These are phyloP conservation scores for Atlantisia rogersi DNA, from an alignment of 2,113 vertebrate genomes.

Conservation along the genomic window DNA sequence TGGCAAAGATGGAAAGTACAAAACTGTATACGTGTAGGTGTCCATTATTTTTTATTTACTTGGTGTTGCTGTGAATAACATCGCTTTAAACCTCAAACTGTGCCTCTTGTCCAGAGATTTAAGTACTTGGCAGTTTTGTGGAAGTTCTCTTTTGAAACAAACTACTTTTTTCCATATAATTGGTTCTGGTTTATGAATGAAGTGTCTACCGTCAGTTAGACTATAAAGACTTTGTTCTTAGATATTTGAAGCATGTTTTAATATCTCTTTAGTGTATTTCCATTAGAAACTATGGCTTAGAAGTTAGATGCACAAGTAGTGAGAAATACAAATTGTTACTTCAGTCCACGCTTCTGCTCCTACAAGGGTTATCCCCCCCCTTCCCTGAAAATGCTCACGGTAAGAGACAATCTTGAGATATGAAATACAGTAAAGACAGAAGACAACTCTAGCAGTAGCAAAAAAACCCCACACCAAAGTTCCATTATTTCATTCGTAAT, in stretches of 20 bases:
- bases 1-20: constrained; percentile 92
- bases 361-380: not conserved
- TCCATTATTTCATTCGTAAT: not conserved
- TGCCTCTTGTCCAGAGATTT: not conserved
- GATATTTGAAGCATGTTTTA: not conserved
- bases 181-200: not conserved
- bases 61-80: not conserved
- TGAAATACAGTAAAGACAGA: not conserved
- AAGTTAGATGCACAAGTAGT: not conserved
- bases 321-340: not conserved
- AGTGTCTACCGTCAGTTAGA: not conserved
- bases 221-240: not conserved
- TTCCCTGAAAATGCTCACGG: not conserved
- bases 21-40: constrained; percentile 84
- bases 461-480: not conserved
- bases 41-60: not conserved
- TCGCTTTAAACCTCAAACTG: not conserved
- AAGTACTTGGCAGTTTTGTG: not conserved
- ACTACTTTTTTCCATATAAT: not conserved
- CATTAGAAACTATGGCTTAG: not conserved
- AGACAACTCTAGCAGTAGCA: not conserved
- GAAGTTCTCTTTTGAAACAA: not conserved
- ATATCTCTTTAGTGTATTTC: not conserved
- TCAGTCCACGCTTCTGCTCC: not conserved
- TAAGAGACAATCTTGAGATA: not conserved